Evolutionary conservation across 2,797 vertebrate genomes (phyloP).

Genomic region (Petrocephalus sullivani): DNA sequence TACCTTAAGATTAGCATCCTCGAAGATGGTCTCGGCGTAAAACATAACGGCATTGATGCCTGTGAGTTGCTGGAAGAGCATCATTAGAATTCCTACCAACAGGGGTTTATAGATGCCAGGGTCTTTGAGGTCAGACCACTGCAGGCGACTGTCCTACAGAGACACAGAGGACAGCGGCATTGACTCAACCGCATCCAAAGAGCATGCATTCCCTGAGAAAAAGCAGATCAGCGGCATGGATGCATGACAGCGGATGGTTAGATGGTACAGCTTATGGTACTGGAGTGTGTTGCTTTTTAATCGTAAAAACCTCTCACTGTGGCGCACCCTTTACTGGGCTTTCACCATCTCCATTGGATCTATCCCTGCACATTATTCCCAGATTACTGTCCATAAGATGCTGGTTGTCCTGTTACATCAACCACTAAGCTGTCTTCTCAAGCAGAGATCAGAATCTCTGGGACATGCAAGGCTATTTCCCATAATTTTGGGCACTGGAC

Average conservation of each 20-base stretch:
- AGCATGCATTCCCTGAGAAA: not conserved
- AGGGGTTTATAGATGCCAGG: slow-evolving; percentile 81
- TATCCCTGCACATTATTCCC: not conserved
- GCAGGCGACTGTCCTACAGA: slow-evolving; percentile 57
- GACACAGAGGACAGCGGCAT: not conserved
- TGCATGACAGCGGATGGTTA: not conserved
- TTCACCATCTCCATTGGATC: not conserved
- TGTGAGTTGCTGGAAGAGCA: slow-evolving; percentile 85
- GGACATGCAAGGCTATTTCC: not conserved
- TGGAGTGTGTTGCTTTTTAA: not conserved
- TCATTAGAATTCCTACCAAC: slow-evolving; percentile 70
- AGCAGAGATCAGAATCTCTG: not conserved
- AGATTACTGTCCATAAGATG: not conserved
- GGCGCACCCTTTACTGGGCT: not conserved
- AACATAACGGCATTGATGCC: slow-evolving; percentile 95
- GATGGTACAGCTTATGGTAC: not conserved
- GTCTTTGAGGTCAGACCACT: slow-evolving; percentile 62
- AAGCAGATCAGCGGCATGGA: not conserved
- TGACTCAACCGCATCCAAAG: not conserved
- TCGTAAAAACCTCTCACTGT: not conserved
- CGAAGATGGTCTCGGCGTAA: slow-evolving; percentile 83
- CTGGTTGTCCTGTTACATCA: not conserved
- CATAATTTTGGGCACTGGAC: not conserved
- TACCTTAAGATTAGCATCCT: slow-evolving; percentile 81
- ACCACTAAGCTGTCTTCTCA: not conserved